Percentiles rank a stretch among this genome's conserved stretches.
Conservation (phyloP, 1,140 invertebrate species). For the Onthophagus taurus region DNA sequence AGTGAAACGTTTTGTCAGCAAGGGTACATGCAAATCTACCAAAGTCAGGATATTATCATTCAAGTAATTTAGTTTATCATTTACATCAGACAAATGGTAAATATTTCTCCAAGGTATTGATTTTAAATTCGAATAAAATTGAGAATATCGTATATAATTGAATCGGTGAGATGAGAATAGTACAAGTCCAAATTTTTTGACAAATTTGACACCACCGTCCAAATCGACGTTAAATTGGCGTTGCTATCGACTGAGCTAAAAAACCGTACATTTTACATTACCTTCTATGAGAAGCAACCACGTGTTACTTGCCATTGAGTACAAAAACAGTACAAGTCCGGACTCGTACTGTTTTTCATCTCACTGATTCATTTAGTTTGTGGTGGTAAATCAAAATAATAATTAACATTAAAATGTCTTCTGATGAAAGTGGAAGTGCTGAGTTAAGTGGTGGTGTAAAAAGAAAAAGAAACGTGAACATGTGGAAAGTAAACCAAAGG, state of each 20-base stretch:
- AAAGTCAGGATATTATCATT: too few relatives aligned
- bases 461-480: conserved; percentile 1
- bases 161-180: conserved; percentile 1
- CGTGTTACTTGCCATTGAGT: not conserved
- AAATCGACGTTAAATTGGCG: not conserved
- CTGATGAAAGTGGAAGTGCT: conserved; percentile 5
- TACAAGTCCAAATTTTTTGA: conserved; percentile 6
- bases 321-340: conserved; percentile 6
- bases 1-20: too few relatives aligned
- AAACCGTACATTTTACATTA: conserved; percentile 3
- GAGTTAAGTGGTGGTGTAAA: conserved; percentile 4
- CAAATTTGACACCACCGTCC: not conserved
- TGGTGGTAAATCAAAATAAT: conserved; percentile 2
- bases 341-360: conserved; percentile 6
- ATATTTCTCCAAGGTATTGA: too few relatives aligned
- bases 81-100: too few relatives aligned
- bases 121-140: too few relatives aligned
- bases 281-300: not conserved
- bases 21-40: too few relatives aligned
- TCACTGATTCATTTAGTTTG: not conserved
- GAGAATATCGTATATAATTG: too few relatives aligned
- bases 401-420: conserved; percentile 3
- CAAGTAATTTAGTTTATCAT: too few relatives aligned
- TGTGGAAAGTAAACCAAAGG: conserved; percentile 4
- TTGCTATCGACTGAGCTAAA: not conserved